Evolutionary conservation across 2,113 vertebrate genomes (phyloP), one percentile per base, ranked within the genome.

Genomic region (Sinocyclocheilus maitianheensis): DNA sequence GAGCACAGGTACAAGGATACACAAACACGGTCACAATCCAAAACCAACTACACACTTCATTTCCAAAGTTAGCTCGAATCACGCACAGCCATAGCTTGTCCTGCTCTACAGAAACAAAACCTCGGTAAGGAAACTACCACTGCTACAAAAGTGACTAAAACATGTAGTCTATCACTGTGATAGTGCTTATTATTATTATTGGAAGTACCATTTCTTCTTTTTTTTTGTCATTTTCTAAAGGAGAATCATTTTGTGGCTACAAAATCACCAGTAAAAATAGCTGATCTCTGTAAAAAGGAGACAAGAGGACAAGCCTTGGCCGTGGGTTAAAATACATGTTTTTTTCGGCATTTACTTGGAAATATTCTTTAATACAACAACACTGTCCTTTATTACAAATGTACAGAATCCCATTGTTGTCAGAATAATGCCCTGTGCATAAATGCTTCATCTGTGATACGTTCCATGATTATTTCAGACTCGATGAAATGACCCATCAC

Each of bases 211-310:
- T 55, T 55, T 88, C 76, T 85, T 76, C 0, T 4, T 72, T 84
- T 85, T 83, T 48, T 14, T 53, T 51, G 74, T 85, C 65, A 75
- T 87, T 92, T 92, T 92, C 87, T 90, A 93, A 94, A 93, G 91
- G 91, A 92, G 92, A 91, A 94, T 87, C 90, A 88, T 92, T 93
- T 90, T 90, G 92, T 90, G 89, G 87, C 93, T 95, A 94, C 91
- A 96, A 95, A 95, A 95, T 93, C 91, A 95, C 90, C 94, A 94
- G 93, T 95, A 96, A 95, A 96, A 96, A 95, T 95, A 95, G 91
- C 91, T 95, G 87, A 90, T 95, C 94, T 96, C 90, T 94, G 94
- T 95, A 96, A 93, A 96, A 96, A 95, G 91, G 90, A 94, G 88
- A 80, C 89, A 92, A 93, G 94, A 90, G 95, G 93, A 94, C 94